Evolutionary conservation across 1,140 invertebrate species (phyloP).

Genomic region (Subanguina moxae): DNA sequence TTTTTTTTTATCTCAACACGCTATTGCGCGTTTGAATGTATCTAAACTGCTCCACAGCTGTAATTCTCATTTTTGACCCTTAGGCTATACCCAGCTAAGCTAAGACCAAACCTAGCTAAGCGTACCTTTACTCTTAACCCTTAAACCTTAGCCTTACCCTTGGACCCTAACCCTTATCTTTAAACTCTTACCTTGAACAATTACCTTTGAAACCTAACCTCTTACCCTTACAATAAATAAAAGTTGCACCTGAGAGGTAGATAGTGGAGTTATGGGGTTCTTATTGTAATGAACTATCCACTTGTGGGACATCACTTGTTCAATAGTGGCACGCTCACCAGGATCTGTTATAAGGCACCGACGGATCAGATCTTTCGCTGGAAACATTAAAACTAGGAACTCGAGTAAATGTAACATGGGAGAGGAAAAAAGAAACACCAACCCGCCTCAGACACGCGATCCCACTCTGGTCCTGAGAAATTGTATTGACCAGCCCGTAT

Average conservation of each 20-base stretch:
- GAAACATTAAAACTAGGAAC: slow-evolving; percentile 46
- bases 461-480: slow-evolving; percentile 93
- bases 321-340: slow-evolving; percentile 78
- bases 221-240: not conserved
- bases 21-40: too few species aligned
- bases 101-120: too few species aligned
- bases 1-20: too few species aligned
- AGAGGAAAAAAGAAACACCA: not conserved
- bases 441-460: slow-evolving; percentile 81
- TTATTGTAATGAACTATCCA: slow-evolving; percentile 71
- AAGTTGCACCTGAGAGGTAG: slow-evolving; percentile 24
- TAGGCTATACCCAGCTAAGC: too few species aligned
- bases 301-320: slow-evolving; percentile 80
- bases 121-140: too few species aligned
- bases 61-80: too few species aligned
- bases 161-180: too few species aligned
- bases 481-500: slow-evolving; percentile 92
- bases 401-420: not conserved
- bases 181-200: too few species aligned
- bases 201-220: too few species aligned
- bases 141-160: too few species aligned
- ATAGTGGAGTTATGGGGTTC: slow-evolving; percentile 37
- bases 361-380: slow-evolving; percentile 84
- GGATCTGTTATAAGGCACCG: slow-evolving; percentile 89
- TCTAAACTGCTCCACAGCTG: too few species aligned